Evolutionary conservation across 2,888 invertebrate species (phyloP).

Genomic region (Digitonthophagus gazella): DNA sequence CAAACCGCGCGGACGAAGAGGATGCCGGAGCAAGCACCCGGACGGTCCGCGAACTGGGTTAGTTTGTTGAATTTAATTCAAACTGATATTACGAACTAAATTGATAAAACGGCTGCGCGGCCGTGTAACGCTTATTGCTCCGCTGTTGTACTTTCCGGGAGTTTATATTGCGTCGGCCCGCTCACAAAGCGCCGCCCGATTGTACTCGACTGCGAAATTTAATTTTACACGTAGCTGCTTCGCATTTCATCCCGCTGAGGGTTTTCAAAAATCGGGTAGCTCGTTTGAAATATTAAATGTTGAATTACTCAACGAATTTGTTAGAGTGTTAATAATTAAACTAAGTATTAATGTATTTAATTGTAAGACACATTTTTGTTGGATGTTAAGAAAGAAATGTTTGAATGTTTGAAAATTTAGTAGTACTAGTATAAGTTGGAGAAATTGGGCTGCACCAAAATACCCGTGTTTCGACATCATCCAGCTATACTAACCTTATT

Average conservation of each 20-base stretch:
- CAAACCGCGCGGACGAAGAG: neutral
- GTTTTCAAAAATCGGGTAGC: neutral
- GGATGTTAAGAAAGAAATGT: no score
- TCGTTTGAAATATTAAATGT: neutral
- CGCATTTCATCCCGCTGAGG: slow-evolving; percentile 2
- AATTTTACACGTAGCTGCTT: slow-evolving; percentile 11
- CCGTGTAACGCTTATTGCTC: slow-evolving; percentile 12
- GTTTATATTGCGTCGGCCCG: neutral
- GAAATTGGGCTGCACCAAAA: no score
- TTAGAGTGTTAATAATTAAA: neutral
- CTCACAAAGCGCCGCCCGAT: slow-evolving; percentile 1
- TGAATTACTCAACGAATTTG: neutral
- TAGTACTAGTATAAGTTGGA: no score
- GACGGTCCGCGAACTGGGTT: slow-evolving; percentile 1
- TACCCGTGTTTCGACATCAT: neutral
- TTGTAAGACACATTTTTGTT: no score
- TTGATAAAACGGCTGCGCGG: slow-evolving; percentile 8
- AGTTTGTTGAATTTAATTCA: slow-evolving; percentile 17
- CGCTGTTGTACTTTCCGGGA: neutral
- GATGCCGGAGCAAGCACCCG: neutral
- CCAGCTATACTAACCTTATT: neutral
- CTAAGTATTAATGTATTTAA: neutral
- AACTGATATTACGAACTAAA: slow-evolving; percentile 15
- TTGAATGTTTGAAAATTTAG: no score
- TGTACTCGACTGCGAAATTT: slow-evolving; percentile 14